A percentile compares a stretch with the other conserved stretches of the same genome.
Conservation (phyloP, 64 coral and sea anemone species). For the Pachyseris speciosa region DNA sequence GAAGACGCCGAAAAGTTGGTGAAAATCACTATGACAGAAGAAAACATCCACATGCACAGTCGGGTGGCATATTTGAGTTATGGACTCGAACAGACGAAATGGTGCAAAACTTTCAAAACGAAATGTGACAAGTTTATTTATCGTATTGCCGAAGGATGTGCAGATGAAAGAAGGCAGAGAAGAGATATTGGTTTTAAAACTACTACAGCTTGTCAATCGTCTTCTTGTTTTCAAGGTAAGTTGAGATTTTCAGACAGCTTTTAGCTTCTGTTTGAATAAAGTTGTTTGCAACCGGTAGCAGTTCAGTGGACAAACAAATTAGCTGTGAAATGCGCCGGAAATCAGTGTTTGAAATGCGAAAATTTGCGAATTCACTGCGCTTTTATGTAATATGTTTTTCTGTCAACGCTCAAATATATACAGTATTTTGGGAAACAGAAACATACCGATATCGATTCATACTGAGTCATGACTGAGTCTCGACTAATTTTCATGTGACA, state of each 20-base stretch:
- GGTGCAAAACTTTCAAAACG: slow-evolving; percentile 9
- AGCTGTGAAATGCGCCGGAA: neutral
- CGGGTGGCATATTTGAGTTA: neutral
- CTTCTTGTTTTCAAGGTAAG: slow-evolving; percentile 27
- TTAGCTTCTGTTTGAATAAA: neutral
- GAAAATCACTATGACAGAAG: neutral
- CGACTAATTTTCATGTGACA: too few relatives aligned
- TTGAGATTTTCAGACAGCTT: neutral
- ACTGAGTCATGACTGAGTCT: too few relatives aligned
- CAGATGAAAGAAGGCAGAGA: neutral
- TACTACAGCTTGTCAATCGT: neutral
- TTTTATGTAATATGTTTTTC: neutral
- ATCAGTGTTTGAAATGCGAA: neutral
- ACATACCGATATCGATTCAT: too few relatives aligned
- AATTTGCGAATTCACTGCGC: neutral
- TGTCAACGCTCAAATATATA: neutral
- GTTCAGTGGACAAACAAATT: slow-evolving; percentile 15
- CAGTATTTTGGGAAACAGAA: neutral
- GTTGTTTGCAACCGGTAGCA: slow-evolving; percentile 22
- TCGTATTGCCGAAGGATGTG: neutral
- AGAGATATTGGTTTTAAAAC: neutral
- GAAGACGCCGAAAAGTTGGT: neutral
- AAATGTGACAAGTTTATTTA: neutral
- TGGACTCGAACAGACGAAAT: slow-evolving; percentile 15
- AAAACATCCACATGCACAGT: neutral